Percentiles rank a stretch among this genome's conserved stretches.
Conservation (phyloP, 1,140 invertebrate species). For the Gryon sp. region DNA sequence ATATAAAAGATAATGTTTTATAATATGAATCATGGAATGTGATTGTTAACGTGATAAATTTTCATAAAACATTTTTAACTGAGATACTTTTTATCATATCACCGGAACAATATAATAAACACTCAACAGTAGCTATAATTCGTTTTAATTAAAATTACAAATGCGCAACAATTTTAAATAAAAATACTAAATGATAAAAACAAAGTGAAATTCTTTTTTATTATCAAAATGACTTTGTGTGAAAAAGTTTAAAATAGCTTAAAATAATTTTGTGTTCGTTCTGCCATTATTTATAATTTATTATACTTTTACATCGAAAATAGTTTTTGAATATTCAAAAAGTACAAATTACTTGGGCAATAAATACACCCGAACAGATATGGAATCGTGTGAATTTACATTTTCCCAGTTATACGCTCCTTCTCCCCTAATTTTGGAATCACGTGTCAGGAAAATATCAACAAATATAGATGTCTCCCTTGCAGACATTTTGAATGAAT, state of each 20-base stretch:
- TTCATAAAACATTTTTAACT: no score
- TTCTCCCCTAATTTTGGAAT: not conserved
- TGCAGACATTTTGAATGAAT: conserved; percentile 14
- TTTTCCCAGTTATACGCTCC: conserved; percentile 8
- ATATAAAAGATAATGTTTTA: conserved; percentile 18
- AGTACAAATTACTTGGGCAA: not conserved
- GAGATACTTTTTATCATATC: no score
- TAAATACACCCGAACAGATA: conserved; percentile 7
- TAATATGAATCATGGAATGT: conserved; percentile 19
- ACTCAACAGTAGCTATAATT: no score
- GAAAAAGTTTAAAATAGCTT: no score
- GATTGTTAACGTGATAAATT: not conserved
- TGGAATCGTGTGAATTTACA: conserved; percentile 24
- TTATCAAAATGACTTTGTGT: no score
- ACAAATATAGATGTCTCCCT: conserved; percentile 15
- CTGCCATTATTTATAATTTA: conserved; percentile 1
- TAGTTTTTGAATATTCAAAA: conserved; percentile 1
- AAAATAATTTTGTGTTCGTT: no score
- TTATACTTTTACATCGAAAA: not conserved
- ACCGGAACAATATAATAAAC: no score
- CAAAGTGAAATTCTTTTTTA: no score
- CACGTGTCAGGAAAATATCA: conserved; percentile 11
- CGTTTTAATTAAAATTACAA: no score
- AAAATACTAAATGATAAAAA: no score
- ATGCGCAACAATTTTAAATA: no score